phyloP scores from a whole-genome alignment of 2,797 vertebrate genomes.

The Pantherophis vulpinus region DNA sequence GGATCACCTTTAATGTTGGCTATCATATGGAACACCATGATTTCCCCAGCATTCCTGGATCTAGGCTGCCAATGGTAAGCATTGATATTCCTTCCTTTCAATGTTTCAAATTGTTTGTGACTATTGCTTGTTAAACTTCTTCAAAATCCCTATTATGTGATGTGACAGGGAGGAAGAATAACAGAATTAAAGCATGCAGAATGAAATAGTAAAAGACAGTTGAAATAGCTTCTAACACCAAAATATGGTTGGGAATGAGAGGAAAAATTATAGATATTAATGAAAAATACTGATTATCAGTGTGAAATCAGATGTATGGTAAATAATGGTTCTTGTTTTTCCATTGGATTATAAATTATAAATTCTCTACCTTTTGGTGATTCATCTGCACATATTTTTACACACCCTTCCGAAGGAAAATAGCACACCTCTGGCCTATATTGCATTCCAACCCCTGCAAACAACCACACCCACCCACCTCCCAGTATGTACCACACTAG shows the following conservation, averaged over 20 bases:
- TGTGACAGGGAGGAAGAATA: background rate
- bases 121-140: background rate
- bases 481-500: background rate
- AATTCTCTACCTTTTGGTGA: background rate
- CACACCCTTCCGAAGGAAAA: background rate
- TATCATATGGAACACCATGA: slow-evolving; percentile 99
- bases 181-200: background rate
- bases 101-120: background rate
- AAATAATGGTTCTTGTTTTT: background rate
- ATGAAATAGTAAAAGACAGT: background rate
- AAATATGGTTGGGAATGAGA: background rate
- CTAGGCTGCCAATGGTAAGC: slow-evolving; percentile 88
- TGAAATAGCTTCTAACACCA: background rate
- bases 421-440: background rate
- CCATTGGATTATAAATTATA: background rate
- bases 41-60: slow-evolving; percentile 96
- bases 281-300: background rate
- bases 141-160: background rate
- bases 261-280: background rate
- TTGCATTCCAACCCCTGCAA: background rate
- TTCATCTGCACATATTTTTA: background rate
- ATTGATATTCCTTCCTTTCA: background rate
- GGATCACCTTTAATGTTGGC: slow-evolving; percentile 95
- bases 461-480: background rate
- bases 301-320: background rate